A percentile compares a stretch with the other conserved stretches of the same genome.
These are phyloP conservation scores for Sciurus vulgaris DNA, from an alignment of 2,797 vertebrate species.

Conservation along the genomic window DNA sequence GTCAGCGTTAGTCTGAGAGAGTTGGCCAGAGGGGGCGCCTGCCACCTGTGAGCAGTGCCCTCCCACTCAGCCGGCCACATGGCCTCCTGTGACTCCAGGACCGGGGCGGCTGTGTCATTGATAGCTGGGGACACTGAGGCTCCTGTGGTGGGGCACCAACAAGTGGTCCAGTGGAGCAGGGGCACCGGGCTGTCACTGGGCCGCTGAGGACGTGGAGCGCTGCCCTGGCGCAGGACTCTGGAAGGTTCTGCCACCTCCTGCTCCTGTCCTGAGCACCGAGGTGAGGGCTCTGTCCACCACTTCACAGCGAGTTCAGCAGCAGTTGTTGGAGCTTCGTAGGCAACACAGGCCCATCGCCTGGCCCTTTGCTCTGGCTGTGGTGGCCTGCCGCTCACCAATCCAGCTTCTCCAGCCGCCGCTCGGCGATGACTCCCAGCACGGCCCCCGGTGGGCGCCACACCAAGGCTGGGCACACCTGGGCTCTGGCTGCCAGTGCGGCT, in stretches of 20 bases:
- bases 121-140: not conserved
- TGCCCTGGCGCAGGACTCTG: fast-evolving
- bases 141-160: fast-evolving
- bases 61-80: too few relatives aligned
- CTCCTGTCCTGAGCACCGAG: not conserved
- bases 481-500: fast-evolving
- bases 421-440: fast-evolving
- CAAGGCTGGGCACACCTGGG: not conserved
- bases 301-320: not conserved
- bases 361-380: not conserved
- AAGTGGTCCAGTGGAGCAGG: not conserved
- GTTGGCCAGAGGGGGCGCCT: not conserved
- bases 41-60: too few relatives aligned
- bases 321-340: not conserved
- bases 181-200: not conserved
- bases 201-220: fast-evolving
- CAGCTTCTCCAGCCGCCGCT: not conserved
- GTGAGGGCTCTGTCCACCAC: fast-evolving
- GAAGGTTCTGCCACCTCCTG: fast-evolving
- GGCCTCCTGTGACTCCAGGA: not conserved
- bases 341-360: not conserved
- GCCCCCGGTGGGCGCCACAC: not conserved
- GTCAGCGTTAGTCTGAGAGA: not conserved
- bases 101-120: fast-evolving
- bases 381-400: too few relatives aligned